These are phyloP conservation scores for Pachyseris speciosa DNA, from an alignment of 64 coral and sea anemone genomes.

Conservation along the genomic window DNA sequence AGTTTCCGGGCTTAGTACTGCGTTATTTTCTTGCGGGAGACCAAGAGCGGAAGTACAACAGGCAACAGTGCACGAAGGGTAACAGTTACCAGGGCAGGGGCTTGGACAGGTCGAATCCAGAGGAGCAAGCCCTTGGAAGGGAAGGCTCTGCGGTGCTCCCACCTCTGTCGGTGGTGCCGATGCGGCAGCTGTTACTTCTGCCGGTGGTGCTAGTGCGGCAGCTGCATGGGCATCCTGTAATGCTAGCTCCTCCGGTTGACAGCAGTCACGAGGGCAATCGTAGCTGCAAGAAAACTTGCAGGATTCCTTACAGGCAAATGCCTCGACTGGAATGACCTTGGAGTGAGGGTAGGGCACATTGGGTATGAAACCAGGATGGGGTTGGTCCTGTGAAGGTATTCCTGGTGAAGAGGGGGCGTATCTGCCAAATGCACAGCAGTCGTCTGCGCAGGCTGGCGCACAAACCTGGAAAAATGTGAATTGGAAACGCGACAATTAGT, in stretches of 20 bases:
- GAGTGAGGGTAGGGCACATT: constrained; percentile 80
- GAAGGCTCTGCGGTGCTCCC: constrained; percentile 4
- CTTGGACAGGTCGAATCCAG: constrained; percentile 46
- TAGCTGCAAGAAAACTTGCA: constrained; percentile 80
- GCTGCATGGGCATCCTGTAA: constrained; percentile 7
- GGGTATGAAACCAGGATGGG: constrained; percentile 39
- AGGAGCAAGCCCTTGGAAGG: constrained; percentile 7
- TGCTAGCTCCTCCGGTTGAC: constrained; percentile 65
- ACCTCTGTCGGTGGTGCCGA: constrained; percentile 1
- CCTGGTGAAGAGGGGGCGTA: constrained; percentile 13
- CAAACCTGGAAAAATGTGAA: constrained; percentile 59
- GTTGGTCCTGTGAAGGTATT: constrained; percentile 6
- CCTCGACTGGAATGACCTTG: constrained; percentile 59
- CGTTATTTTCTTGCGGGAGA: constrained; percentile 53
- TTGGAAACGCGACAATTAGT: background rate
- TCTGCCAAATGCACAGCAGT: constrained; percentile 71
- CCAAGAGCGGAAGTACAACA: constrained; percentile 83
- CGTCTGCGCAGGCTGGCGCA: constrained; percentile 78
- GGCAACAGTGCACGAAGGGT: constrained; percentile 71
- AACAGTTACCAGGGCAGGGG: constrained; percentile 72
- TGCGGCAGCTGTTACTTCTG: constrained; percentile 9
- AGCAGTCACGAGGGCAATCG: constrained; percentile 72
- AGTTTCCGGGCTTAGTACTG: constrained; percentile 34
- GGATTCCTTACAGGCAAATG: constrained; percentile 79
- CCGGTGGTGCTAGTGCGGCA: constrained; percentile 11